These are phyloP conservation scores for Limnephilus rhombicus DNA, from an alignment of 2,888 invertebrate species.

Conservation along the genomic window DNA sequence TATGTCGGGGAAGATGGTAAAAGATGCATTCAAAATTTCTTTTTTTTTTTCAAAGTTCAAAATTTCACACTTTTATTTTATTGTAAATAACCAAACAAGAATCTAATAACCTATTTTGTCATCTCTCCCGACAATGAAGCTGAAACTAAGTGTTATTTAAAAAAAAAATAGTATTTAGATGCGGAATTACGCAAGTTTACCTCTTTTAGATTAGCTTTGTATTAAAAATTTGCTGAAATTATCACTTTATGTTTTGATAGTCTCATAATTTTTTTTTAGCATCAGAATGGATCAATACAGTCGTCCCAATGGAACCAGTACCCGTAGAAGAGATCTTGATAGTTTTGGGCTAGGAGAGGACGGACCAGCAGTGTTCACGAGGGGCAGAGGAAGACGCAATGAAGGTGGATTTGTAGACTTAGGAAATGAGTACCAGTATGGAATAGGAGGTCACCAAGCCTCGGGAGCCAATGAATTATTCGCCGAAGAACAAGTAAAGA, in stretches of 20 bases:
- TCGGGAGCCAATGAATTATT: slow-evolving; percentile 94
- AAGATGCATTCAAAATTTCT: no score
- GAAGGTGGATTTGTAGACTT: slow-evolving; percentile 88
- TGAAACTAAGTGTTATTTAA: no score
- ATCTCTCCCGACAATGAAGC: no score
- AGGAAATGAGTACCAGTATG: slow-evolving; percentile 86
- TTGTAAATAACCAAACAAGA: no score
- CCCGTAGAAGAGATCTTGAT: slow-evolving; percentile 61
- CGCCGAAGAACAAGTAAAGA: slow-evolving; percentile 90
- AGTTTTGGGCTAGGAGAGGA: slow-evolving; percentile 72
- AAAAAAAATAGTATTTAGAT: no score
- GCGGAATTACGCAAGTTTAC: no score
- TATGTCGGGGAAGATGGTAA: no score
- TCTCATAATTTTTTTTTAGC: neutral
- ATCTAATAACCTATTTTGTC: no score
- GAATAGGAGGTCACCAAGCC: slow-evolving; percentile 89
- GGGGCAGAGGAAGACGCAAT: slow-evolving; percentile 79
- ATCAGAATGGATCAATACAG: slow-evolving; percentile 48
- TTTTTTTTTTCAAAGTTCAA: no score
- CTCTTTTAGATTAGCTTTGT: neutral
- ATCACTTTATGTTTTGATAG: neutral
- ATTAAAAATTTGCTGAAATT: neutral
- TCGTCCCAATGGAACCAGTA: slow-evolving; percentile 42
- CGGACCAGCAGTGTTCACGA: slow-evolving; percentile 73
- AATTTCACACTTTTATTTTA: no score